phyloP scores from a whole-genome alignment of 2,113 vertebrate species.

The Cyphomyrus discorhynchus region DNA sequence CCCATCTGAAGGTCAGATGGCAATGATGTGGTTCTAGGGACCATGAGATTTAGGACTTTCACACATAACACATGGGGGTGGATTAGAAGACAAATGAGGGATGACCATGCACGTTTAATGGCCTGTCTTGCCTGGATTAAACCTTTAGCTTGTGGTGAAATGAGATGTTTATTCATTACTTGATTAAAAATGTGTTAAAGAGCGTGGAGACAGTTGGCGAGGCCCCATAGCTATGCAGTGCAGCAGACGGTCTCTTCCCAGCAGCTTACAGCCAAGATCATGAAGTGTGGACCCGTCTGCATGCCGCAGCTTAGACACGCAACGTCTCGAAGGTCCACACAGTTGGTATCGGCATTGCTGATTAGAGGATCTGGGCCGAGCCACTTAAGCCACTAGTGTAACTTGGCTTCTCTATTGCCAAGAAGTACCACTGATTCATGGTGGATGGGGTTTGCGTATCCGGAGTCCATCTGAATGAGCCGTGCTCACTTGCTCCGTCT shows the following conservation, averaged over 20 bases:
- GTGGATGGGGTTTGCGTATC: background rate
- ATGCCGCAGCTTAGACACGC: background rate
- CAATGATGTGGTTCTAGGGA: background rate
- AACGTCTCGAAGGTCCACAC: background rate
- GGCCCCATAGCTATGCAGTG: background rate
- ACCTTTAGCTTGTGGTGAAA: background rate
- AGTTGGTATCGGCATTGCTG: background rate
- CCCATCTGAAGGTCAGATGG: background rate
- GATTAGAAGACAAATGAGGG: slow-evolving; percentile 24
- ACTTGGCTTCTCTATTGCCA: background rate
- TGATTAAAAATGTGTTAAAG: background rate
- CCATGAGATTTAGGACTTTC: background rate
- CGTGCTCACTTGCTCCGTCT: background rate
- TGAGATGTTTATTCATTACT: background rate
- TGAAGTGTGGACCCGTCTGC: background rate
- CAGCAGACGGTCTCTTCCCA: background rate
- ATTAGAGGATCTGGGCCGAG: background rate
- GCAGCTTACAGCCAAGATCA: background rate
- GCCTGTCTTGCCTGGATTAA: slow-evolving; percentile 56
- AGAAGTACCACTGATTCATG: background rate
- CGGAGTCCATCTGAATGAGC: background rate
- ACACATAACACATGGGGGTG: slow-evolving; percentile 18
- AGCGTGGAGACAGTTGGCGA: background rate
- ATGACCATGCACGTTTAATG: slow-evolving; percentile 44
- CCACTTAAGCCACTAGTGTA: background rate